Conservation (phyloP, 2,113 vertebrate species). For the Neolamprologus sp. region DNA sequence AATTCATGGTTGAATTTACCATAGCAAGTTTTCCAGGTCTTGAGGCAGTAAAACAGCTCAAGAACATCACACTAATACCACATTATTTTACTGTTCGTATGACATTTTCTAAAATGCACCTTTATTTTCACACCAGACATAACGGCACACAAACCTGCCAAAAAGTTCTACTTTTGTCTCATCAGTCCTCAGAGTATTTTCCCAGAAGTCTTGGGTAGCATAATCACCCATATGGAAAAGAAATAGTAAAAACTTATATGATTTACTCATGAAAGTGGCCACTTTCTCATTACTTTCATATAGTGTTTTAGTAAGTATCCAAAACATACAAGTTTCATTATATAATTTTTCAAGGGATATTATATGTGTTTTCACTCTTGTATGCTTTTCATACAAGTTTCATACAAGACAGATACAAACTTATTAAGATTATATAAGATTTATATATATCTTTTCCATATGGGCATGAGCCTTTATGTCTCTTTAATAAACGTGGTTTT, state of each 20-base stretch:
- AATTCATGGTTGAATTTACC: not conserved
- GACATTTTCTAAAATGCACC: not conserved
- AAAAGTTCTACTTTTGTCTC: not conserved
- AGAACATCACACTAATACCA: not conserved
- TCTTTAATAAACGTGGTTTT: not conserved
- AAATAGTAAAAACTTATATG: no score
- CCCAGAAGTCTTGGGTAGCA: not conserved
- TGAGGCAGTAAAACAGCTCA: accelerated
- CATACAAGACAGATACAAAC: no score
- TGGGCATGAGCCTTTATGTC: not conserved
- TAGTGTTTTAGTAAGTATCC: no score
- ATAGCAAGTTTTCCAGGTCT: not conserved
- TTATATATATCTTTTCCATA: no score
- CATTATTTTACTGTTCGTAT: not conserved
- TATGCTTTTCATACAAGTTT: no score
- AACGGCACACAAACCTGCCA: not conserved
- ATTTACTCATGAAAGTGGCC: no score
- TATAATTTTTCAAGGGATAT: no score
- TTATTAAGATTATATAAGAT: no score
- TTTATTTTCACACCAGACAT: not conserved
- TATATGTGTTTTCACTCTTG: no score
- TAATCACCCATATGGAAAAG: not conserved
- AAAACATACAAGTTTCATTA: no score
- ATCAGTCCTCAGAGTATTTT: not conserved
- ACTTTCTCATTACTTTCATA: no score